Evolutionary conservation across 2,888 invertebrate genomes (phyloP), one percentile per base, ranked within the genome.

Genomic region (Trissoscelio sp.): DNA sequence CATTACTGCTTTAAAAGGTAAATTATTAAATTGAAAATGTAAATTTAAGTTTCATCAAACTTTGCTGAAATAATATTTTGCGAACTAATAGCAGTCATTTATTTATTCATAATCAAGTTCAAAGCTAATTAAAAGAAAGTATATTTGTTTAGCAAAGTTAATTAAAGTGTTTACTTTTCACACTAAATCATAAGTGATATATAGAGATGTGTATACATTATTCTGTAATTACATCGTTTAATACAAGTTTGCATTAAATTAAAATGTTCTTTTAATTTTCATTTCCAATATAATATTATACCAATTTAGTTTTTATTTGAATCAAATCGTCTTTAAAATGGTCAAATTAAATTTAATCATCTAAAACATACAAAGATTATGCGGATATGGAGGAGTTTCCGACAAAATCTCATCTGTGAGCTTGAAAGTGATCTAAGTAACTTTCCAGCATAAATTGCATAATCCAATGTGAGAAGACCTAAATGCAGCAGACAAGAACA

Each of bases 381-480:
- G 5, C 42, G 11, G n/a, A 16, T 42, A 16, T 28, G 4, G 42
- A 39, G 14, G 5, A 22, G 16, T 28, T 55, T 14, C 18, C 28
- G 37, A 22, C 39, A 22, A 37, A 57, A 57, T 57, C 57, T 39
- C 39, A 57, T 57, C 7, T 11, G 20, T 2, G 12, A 9, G 12
- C 18, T 55, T n/a, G 20, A 20, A 57, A 39, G 20, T 39, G 39
- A 57, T 57, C 24, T 44, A 60, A 24, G 60, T 20, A 39, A 24
- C 28, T 58, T 22, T 46, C 34, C 16, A n/a, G 44, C 57, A 12
- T 70, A 58, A 70, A 57, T 46, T 70, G 24, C 46, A 46, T 58
- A 58, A 57, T 44, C 57, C 44, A 7, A 44, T 31, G 31, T 4
- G 46, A 31, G 31, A 42, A 22, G 39, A 53, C 20, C 16, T 53